These are phyloP conservation scores for Orius insidiosus DNA, from an alignment of 1,140 invertebrate genomes.

Conservation along the genomic window DNA sequence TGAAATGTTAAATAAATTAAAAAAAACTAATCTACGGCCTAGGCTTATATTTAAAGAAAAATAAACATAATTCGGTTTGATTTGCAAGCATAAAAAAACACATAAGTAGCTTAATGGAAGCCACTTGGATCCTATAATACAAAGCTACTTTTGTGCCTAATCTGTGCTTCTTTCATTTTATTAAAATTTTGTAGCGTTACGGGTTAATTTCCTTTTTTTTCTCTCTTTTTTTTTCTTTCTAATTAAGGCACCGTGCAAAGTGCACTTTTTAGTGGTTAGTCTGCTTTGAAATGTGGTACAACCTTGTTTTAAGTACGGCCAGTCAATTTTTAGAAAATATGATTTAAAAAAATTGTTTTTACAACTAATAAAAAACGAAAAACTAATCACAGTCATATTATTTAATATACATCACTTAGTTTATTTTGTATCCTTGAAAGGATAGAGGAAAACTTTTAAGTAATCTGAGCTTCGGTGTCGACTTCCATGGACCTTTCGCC, in stretches of 20 bases:
- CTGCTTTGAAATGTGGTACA: background rate
- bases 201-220: background rate
- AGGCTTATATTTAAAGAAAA: too few relatives aligned
- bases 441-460: background rate
- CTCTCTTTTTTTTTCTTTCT: too few relatives aligned
- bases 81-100: slow-evolving; percentile 3
- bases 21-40: too few relatives aligned
- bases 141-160: background rate
- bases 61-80: slow-evolving; percentile 1
- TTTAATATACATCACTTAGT: background rate
- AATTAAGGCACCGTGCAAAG: slow-evolving; percentile 8
- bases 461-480: slow-evolving; percentile 8
- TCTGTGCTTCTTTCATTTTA: slow-evolving; percentile 1
- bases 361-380: background rate
- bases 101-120: slow-evolving; percentile 2
- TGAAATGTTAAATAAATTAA: too few relatives aligned
- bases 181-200: slow-evolving; percentile 2
- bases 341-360: slow-evolving; percentile 2
- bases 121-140: slow-evolving; percentile 10
- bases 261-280: slow-evolving; percentile 4
- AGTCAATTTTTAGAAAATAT: background rate
- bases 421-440: background rate
- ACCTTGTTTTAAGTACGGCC: slow-evolving; percentile 6
- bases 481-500: slow-evolving; percentile 11
- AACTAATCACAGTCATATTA: slow-evolving; percentile 8